Base-by-base conservation (phyloP, 2,888 invertebrate genomes). In the Himalopsyche tibetana region DNA sequence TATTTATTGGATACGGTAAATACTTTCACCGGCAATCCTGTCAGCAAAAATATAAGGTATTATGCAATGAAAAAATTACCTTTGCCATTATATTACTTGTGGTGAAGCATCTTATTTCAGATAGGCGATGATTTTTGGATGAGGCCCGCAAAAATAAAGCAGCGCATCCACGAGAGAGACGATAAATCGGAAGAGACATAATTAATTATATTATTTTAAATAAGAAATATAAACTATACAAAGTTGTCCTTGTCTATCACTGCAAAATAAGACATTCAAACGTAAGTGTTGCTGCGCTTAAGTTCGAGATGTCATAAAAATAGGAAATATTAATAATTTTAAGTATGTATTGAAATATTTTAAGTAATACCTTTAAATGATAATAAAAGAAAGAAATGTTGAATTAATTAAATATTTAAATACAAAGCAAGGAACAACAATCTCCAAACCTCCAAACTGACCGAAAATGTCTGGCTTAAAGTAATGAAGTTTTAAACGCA, bases 41-140 rank as follows among this genome's bases (percentile, higher is more conserved):
- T 15, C 36, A 74, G 74, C 12, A 45, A 42, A 42, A 51, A 80
- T 11, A 40, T 5, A 4, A 80, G 28, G 80, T 80, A 87, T 87
- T 87, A 87, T 87, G 86, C 86, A 87, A 87, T 84, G 84, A 80
- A 80, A 74, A 63, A 74, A 15, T 74, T 85, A 87, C 87, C 87
- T 87, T 85, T 55, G 84, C 84, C 84, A 87, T 83, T 84, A 87
- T 38, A 82, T 84, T 82, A 38, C 83, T 84, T 45, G 85, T 87
- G 17, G 85, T 55, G n/a, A 87, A 38, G 42, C 74, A 85, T 55
- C 87, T 81, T 55, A 81, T 11, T n/a, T 80, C 83, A 4, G 84
- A 84, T 17, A 55, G 0, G 19, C 82, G 82, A 36, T 55, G 80
- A 15, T 85, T 81, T 82, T 84, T 42, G 55, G 55, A 79, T 19